Evolutionary conservation across 2,113 vertebrate genomes (phyloP).

Genomic region (Gopherus evgoodei): DNA sequence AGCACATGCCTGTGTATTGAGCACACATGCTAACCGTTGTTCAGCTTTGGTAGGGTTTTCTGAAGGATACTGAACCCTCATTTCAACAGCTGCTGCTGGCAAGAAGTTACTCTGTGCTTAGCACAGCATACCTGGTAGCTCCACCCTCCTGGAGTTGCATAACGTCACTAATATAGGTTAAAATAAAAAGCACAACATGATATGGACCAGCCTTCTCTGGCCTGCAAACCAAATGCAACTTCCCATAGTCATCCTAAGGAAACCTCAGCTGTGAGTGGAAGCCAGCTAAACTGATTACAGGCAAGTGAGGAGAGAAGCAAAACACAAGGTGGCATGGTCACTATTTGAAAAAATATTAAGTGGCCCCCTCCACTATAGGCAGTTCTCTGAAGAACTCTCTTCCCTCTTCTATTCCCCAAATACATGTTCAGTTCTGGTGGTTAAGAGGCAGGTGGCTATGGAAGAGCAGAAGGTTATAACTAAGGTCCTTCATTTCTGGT

Average conservation of each 20-base stretch:
- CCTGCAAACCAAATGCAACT: not conserved
- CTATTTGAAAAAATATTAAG: not conserved
- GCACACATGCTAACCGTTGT: not conserved
- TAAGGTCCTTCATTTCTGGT: not conserved
- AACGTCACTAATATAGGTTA: not conserved
- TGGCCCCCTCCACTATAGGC: not conserved
- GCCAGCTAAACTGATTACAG: not conserved
- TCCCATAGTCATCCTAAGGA: not conserved
- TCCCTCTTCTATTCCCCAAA: not conserved
- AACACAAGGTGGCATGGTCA: not conserved
- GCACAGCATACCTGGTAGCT: rapidly evolving
- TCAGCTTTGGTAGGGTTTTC: not conserved
- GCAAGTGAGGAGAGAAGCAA: not conserved
- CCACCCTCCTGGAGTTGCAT: not conserved
- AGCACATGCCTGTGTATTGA: not conserved
- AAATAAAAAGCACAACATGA: not conserved
- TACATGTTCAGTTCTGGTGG: not conserved
- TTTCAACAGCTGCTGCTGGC: not conserved
- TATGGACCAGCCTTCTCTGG: not conserved
- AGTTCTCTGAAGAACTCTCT: not conserved
- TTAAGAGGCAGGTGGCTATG: not conserved
- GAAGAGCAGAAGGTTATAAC: not conserved
- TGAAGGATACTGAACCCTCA: not conserved
- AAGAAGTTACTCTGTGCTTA: rapidly evolving
- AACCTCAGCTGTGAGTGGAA: not conserved